Evolutionary conservation across 1,140 invertebrate genomes (phyloP).

Genomic region (Mercenaria mercenaria): DNA sequence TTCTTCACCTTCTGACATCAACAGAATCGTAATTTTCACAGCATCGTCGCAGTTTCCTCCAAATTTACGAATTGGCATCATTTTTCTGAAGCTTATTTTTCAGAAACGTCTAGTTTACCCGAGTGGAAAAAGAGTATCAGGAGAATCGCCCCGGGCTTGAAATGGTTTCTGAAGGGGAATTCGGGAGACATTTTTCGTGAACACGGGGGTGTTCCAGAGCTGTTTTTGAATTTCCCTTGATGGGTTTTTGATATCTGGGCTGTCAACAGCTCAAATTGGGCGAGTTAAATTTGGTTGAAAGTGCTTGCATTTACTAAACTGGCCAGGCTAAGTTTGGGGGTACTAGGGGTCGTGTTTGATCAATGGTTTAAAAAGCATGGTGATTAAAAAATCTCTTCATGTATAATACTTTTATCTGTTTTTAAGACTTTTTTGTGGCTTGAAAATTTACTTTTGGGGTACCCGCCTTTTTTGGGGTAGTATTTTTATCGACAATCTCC

Average conservation of each 20-base stretch:
- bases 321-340: not conserved
- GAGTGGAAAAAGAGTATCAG: not conserved
- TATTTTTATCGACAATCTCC: too few relatives aligned
- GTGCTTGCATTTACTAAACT: not conserved
- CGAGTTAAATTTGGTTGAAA: constrained; percentile 47
- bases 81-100: too few relatives aligned
- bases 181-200: not conserved
- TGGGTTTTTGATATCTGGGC: not conserved
- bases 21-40: constrained; percentile 58
- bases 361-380: constrained; percentile 20
- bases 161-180: constrained; percentile 21
- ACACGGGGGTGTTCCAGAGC: not conserved
- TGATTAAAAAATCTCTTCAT: constrained; percentile 45
- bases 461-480: too few relatives aligned
- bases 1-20: constrained; percentile 45
- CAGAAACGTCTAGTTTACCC: not conserved
- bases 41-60: not conserved
- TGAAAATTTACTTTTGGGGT: too few relatives aligned
- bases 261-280: not conserved
- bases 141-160: constrained; percentile 33
- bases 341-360: constrained; percentile 13
- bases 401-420: not conserved
- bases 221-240: not conserved
- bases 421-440: too few relatives aligned
- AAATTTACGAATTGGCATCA: not conserved